Base-by-base conservation (phyloP, 2,888 invertebrate species). In the Fragum fragum region DNA sequence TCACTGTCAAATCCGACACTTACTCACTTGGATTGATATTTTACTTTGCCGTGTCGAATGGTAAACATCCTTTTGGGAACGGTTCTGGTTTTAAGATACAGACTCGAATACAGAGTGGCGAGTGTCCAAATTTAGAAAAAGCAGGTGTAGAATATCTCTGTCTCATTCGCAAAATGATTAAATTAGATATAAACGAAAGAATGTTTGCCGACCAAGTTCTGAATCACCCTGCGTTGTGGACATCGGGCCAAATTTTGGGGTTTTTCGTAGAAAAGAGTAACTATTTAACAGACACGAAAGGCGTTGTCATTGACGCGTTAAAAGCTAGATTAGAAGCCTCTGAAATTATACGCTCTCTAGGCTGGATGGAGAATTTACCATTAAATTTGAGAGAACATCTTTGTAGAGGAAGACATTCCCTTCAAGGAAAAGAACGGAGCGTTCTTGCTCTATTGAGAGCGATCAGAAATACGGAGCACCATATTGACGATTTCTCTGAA, bases 161-260 rank as follows among this genome's bases (percentile, higher is more conserved):
- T n/a, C 52, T 70, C 18, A 70, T 53, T n/a, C n/a, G 36, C 1
- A 47, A 52, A n/a, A 70, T 70, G 70, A 28, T 70, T 6, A 26
- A 70, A 53, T n/a, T 29, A 2, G 29, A 70, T 16, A 52, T 53
- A 18, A 28, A 26, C 1, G 36, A 70, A 21, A 52, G 70, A 53
- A 52, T 53, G 70, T 53, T 52, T 36, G 53, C 70, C 9, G 53
- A 28, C 28, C 7, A 52, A 21, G 53, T 70, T 11, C 11, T 70
- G 0, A 29, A 53, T n/a, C 70, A 70, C n/a, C 70, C 70, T 11
- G 70, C 70, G 11, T 28, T 70, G 16, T 70, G 70, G 70, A 70
- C 70, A 23, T 53, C 70, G 21, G 53, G 47, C 23, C 6, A 32
- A 21, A 52, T 70, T 28, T 21, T 70, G n/a, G 14, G 23, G 11